Base-by-base conservation (phyloP, 2,888 invertebrate genomes). In the Brachylomia viminalis region DNA sequence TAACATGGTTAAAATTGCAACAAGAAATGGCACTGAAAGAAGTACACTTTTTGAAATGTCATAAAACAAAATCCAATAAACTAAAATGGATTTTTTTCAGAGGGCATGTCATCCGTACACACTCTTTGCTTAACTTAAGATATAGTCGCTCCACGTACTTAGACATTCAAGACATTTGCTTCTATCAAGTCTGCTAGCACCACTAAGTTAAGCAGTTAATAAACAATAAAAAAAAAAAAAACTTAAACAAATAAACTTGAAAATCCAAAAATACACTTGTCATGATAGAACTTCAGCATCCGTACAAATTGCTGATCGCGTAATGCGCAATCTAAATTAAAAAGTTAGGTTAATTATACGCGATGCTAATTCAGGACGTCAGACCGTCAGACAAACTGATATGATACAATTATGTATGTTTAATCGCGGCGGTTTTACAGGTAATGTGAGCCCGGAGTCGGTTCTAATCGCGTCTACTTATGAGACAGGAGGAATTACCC, bases 391-490 rank as follows among this genome's bases (percentile, higher is more conserved):
- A 79, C 27, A 23, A 42, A 69, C 54, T 62, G 54, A 70, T 61
- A 62, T 42, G 30, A 10, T 17, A 56, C 62, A 77, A 56, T 70
- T 71, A 77, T 62, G 42, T 78, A n/a, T n/a, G n/a, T 56, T 30
- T 42, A 77, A 70, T 78, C 54, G 54, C 61, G 30, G 30, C 17
- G n/a, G n/a, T 42, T 71, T 79, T 71, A 33, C 42, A 20, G n/a
- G 42, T 71, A 64, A 62, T 62, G 27, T 67, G 52, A 47, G 49
- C 15, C 20, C 42, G 47, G 61, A 70, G 62, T 56, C n/a, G 30
- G 54, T 56, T 56, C 20, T 77, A 62, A 79, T 79, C n/a, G n/a
- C 20, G 54, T 64, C 30, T 49, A 42, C 30, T 62, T 79, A 71
- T 42, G 71, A 71, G 33, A 62, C 54, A 49, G 47, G 38, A 7